Conservation (phyloP, 2,113 vertebrate species). For the Oenanthe oenanthe region DNA sequence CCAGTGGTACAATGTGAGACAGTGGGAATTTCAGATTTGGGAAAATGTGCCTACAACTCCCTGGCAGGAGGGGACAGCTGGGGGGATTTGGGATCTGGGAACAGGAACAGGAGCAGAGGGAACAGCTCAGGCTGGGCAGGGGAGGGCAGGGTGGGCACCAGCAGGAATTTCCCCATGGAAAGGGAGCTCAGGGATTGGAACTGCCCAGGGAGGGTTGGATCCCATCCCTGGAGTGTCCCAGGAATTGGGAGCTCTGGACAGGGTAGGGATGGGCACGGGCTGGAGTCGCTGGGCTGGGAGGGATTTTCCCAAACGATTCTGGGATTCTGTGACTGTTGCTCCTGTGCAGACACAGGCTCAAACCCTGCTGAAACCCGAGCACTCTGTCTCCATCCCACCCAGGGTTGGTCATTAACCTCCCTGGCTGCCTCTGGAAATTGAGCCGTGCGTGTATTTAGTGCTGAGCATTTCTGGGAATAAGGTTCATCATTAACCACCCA, state of each 20-base stretch:
- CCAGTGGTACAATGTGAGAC: accelerated
- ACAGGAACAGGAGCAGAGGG: background rate
- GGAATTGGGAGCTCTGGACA: background rate
- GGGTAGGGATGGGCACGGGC: accelerated
- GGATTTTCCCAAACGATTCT: accelerated
- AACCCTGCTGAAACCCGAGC: background rate
- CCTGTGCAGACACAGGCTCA: background rate
- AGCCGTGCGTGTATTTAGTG: accelerated
- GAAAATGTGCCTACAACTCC: background rate
- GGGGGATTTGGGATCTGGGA: background rate
- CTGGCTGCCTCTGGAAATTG: background rate
- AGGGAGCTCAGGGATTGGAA: background rate
- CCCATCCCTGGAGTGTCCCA: background rate
- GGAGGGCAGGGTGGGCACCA: background rate
- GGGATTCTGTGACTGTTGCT: background rate
- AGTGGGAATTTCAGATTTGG: background rate
- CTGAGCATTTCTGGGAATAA: background rate
- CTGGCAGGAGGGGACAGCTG: background rate
- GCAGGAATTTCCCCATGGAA: background rate
- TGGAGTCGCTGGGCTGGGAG: accelerated
- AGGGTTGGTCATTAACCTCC: background rate
- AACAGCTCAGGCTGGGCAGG: background rate
- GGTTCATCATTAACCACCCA: conserved; percentile 3
- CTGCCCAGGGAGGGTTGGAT: background rate
- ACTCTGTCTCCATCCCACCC: accelerated